A percentile compares a stretch with the other conserved stretches of the same genome.
Conservation (phyloP, 2,797 vertebrate species). For the Chaenodraco wilsoni region DNA sequence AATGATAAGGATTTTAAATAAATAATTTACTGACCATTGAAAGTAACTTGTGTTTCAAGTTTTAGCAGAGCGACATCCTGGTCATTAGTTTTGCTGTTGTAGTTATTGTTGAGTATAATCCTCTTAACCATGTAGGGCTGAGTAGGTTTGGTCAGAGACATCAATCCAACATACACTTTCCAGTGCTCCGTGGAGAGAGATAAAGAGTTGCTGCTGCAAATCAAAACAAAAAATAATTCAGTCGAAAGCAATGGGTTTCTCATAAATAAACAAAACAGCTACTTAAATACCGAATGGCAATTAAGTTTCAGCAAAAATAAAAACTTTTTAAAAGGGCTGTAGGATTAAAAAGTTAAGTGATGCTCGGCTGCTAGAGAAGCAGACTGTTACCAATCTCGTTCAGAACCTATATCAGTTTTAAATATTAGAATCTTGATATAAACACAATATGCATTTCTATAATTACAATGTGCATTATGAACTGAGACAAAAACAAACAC, state of each 20-base stretch:
- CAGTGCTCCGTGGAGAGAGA: slow-evolving; percentile 71
- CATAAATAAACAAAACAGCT: too few relatives aligned
- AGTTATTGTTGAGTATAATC: slow-evolving; percentile 88
- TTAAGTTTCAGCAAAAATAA: background rate
- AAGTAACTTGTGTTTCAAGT: slow-evolving; percentile 73
- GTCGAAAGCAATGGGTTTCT: background rate
- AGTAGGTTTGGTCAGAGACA: slow-evolving; percentile 74
- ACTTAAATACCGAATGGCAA: background rate
- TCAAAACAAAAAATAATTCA: slow-evolving; percentile 15
- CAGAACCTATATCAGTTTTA: background rate
- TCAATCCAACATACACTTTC: slow-evolving; percentile 85
- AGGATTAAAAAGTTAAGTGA: background rate
- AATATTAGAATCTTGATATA: too few relatives aligned
- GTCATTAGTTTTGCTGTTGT: slow-evolving; percentile 81
- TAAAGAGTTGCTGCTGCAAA: slow-evolving; percentile 18
- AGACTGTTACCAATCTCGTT: background rate
- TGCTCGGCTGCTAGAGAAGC: background rate
- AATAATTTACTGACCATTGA: slow-evolving; percentile 69
- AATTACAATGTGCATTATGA: background rate
- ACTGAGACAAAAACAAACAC: background rate
- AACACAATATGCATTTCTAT: background rate
- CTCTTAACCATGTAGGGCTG: slow-evolving; percentile 76
- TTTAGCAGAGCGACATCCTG: slow-evolving; percentile 89
- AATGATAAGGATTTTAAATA: background rate
- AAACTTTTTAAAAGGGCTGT: background rate